Evolutionary conservation across 1,140 invertebrate genomes (phyloP).

Genomic region (Pseudomyrmex concolor): DNA sequence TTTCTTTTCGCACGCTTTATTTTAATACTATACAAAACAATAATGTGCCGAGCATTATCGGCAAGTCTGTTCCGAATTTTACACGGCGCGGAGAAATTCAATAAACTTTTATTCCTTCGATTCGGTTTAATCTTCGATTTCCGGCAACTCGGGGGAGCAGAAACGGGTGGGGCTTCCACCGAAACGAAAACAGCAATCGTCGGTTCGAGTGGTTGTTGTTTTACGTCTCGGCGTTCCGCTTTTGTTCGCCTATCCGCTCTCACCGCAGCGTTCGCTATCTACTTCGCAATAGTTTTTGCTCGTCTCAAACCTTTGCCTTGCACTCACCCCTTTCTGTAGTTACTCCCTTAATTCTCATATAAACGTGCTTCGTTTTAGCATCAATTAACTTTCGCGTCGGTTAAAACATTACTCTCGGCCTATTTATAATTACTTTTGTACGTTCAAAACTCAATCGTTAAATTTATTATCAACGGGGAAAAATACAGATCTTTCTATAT

Average conservation of each 20-base stretch:
- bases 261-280: slow-evolving; percentile 52
- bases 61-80: slow-evolving; percentile 50
- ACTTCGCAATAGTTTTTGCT: slow-evolving; percentile 57
- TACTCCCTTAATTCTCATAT: slow-evolving; percentile 40
- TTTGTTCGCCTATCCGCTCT: slow-evolving; percentile 44
- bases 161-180: slow-evolving; percentile 28
- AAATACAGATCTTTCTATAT: too few species aligned
- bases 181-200: slow-evolving; percentile 62
- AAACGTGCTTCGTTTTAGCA: slow-evolving; percentile 45
- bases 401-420: background rate
- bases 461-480: background rate
- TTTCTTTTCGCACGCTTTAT: too few species aligned
- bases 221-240: slow-evolving; percentile 51
- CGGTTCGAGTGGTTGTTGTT: slow-evolving; percentile 56
- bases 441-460: background rate
- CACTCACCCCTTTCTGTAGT: background rate
- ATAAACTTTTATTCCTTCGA: slow-evolving; percentile 57
- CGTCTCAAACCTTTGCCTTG: background rate
- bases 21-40: background rate
- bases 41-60: slow-evolving; percentile 29
- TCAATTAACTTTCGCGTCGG: slow-evolving; percentile 51
- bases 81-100: slow-evolving; percentile 39
- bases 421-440: slow-evolving; percentile 53
- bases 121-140: slow-evolving; percentile 60
- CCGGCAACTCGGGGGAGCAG: slow-evolving; percentile 23